Conservation (phyloP, 2,113 vertebrate species). For the Vulpes vulpes region DNA sequence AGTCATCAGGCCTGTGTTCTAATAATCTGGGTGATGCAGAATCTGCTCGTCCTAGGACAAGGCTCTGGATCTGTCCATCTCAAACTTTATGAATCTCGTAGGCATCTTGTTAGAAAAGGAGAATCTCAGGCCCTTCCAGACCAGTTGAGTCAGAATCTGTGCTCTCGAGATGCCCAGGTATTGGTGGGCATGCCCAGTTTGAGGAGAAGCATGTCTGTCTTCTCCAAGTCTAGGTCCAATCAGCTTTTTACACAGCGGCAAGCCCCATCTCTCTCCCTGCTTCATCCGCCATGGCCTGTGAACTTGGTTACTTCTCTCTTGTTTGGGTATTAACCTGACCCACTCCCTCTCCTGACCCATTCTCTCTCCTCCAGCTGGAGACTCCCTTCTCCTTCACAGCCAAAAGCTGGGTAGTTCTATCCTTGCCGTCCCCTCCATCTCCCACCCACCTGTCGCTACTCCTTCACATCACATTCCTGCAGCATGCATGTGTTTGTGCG, state of each 20-base stretch:
- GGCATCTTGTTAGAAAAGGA: not conserved
- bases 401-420: not conserved
- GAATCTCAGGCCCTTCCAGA: not conserved
- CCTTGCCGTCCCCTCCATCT: not conserved
- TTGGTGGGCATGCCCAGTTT: too few relatives aligned
- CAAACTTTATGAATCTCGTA: not conserved
- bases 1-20: not conserved
- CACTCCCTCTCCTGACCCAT: not conserved
- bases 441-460: not conserved
- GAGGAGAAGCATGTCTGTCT: accelerated
- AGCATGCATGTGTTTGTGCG: not conserved
- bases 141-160: not conserved
- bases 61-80: not conserved
- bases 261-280: not conserved
- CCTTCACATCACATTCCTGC: not conserved
- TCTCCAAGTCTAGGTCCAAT: not conserved
- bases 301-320: not conserved
- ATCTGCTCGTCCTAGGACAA: not conserved
- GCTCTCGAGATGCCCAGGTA: not conserved
- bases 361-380: not conserved
- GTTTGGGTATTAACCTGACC: not conserved
- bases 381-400: not conserved
- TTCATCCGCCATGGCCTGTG: not conserved
- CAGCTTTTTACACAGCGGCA: not conserved
- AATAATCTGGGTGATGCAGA: not conserved